Evolutionary conservation across 1,140 invertebrate species (phyloP).

Genomic region (Zelostemma sp.): DNA sequence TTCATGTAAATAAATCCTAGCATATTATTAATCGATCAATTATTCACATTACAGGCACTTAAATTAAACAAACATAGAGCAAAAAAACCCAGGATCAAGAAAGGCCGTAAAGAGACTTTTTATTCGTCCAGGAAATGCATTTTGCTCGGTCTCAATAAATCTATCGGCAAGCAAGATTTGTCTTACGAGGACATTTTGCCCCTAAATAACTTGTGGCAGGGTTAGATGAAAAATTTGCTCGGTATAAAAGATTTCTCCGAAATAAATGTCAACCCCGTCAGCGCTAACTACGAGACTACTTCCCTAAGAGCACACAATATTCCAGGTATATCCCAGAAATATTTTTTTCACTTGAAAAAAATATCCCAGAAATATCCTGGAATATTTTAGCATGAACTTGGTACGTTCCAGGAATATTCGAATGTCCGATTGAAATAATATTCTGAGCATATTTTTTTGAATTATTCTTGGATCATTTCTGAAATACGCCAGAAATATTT

Average conservation of each 20-base stretch:
- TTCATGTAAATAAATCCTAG: slow-evolving; percentile 8
- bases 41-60: slow-evolving; percentile 61
- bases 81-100: slow-evolving; percentile 56
- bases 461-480: too few species aligned
- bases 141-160: slow-evolving; percentile 72
- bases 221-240: slow-evolving; percentile 75
- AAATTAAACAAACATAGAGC: slow-evolving; percentile 65
- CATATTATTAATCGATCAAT: too few species aligned
- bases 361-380: too few species aligned
- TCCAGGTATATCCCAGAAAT: too few species aligned
- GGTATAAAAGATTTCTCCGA: slow-evolving; percentile 49
- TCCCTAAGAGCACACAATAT: too few species aligned
- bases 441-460: too few species aligned
- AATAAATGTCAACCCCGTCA: slow-evolving; percentile 46
- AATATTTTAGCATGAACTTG: too few species aligned
- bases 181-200: slow-evolving; percentile 76
- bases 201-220: slow-evolving; percentile 78
- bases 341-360: too few species aligned
- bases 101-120: slow-evolving; percentile 63
- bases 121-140: slow-evolving; percentile 73
- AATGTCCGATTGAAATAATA: too few species aligned
- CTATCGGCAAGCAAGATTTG: slow-evolving; percentile 70
- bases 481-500: too few species aligned
- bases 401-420: too few species aligned
- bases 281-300: slow-evolving; percentile 72